phyloP scores from a whole-genome alignment of 2,797 vertebrate species.

The Leucoraja ocellata region DNA sequence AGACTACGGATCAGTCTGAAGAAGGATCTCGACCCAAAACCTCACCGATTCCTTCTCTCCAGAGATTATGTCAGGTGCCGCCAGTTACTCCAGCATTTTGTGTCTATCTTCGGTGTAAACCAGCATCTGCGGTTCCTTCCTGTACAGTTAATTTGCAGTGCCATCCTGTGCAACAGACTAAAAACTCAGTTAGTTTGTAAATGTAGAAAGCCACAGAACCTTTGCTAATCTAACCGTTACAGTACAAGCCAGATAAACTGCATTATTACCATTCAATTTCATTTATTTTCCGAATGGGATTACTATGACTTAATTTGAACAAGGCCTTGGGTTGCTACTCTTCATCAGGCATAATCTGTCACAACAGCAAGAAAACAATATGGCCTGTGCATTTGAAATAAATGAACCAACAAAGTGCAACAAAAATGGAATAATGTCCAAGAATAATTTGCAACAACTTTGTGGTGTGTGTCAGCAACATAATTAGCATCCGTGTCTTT shows the following conservation, averaged over 20 bases:
- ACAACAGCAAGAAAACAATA: neutral
- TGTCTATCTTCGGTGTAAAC: too few relatives aligned
- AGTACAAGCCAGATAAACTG: neutral
- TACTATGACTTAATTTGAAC: neutral
- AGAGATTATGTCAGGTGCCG: too few relatives aligned
- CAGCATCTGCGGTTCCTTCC: too few relatives aligned
- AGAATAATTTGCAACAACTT: neutral
- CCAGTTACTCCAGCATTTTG: too few relatives aligned
- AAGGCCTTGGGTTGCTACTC: neutral
- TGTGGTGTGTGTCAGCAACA: neutral
- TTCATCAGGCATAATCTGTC: slow-evolving; percentile 5
- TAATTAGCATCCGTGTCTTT: slow-evolving; percentile 24
- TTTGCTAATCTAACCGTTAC: neutral
- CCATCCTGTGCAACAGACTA: neutral
- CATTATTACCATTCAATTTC: slow-evolving; percentile 24
- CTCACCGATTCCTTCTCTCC: too few relatives aligned
- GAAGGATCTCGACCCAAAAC: too few relatives aligned
- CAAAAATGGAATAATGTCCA: slow-evolving; percentile 1
- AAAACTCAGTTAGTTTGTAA: neutral
- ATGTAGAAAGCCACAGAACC: neutral
- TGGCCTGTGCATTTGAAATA: neutral
- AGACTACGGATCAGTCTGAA: too few relatives aligned
- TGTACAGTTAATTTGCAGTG: neutral
- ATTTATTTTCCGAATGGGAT: slow-evolving; percentile 18
- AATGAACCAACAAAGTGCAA: slow-evolving; percentile 6